Percentiles rank a stretch among this genome's conserved stretches.
Conservation (phyloP, 2,113 vertebrate species). For the Microcebus murinus region DNA sequence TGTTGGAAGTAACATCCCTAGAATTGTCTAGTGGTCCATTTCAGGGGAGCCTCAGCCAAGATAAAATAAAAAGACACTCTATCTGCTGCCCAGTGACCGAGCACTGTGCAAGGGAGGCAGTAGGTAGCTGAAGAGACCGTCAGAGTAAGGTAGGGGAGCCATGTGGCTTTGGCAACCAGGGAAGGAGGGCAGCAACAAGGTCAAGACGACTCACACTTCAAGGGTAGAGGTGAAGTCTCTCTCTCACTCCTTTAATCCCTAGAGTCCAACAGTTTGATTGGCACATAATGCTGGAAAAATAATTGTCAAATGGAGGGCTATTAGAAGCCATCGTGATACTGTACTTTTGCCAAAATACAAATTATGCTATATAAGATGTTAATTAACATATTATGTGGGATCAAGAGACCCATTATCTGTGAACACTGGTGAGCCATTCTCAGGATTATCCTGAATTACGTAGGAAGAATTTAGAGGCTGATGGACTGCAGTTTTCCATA, state of each 20-base stretch:
- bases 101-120: background rate
- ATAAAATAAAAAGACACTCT: background rate
- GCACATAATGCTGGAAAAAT: background rate
- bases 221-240: background rate
- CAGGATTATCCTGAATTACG: background rate
- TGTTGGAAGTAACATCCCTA: background rate
- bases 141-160: background rate
- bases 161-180: background rate
- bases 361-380: background rate
- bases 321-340: background rate
- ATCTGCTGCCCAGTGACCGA: background rate
- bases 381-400: background rate
- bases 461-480: background rate
- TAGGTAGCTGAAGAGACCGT: background rate
- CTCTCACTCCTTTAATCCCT: background rate
- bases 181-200: background rate
- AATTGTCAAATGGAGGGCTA: background rate
- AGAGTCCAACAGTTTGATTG: background rate
- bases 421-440: background rate
- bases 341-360: constrained; percentile 9
- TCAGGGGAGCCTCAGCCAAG: background rate
- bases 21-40: background rate
- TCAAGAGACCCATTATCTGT: background rate
- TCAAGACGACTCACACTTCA: background rate
- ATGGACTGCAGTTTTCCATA: background rate